phyloP scores from a whole-genome alignment of 2,888 invertebrate genomes.

The Metacarcinus magister region DNA sequence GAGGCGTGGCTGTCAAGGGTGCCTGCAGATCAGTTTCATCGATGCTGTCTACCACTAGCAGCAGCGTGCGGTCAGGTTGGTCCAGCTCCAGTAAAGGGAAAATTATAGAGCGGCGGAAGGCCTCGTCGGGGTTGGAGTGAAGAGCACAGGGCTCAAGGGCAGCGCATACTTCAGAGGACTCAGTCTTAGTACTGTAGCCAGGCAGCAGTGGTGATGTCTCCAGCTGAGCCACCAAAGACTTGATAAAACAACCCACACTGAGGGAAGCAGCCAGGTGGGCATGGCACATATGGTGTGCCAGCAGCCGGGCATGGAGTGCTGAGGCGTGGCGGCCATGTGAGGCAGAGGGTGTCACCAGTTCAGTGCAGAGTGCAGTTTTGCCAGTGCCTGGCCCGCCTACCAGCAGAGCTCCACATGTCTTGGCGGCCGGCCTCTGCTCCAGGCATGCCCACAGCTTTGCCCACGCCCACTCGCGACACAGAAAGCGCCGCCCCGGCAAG shows the following conservation, averaged over 20 bases:
- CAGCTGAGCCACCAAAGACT: constrained; percentile 93
- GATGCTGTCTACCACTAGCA: constrained; percentile 94
- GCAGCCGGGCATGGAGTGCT: constrained; percentile 90
- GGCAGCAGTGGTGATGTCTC: constrained; percentile 85
- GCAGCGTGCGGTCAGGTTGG: constrained; percentile 91
- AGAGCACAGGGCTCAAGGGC: constrained; percentile 91
- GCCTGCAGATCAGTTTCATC: constrained; percentile 88
- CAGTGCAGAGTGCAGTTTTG: constrained; percentile 95
- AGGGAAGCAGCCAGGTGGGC: constrained; percentile 93
- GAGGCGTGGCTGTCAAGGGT: constrained; percentile 46
- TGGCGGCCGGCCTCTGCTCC: constrained; percentile 90
- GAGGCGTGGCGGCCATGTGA: constrained; percentile 89
- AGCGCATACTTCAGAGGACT: constrained; percentile 92
- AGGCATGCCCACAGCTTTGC: constrained; percentile 96
- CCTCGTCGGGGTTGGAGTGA: constrained; percentile 95
- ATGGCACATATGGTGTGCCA: constrained; percentile 95
- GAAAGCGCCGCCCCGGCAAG: constrained; percentile 88
- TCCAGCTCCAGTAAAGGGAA: constrained; percentile 94
- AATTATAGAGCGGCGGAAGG: constrained; percentile 93
- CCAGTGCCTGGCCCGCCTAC: constrained; percentile 97
- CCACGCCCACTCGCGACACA: constrained; percentile 97
- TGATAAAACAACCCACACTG: constrained; percentile 93
- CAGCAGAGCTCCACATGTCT: constrained; percentile 94
- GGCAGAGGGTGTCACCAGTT: constrained; percentile 90
- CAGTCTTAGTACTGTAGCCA: constrained; percentile 91